Evolutionary conservation across 1,140 invertebrate genomes (phyloP), one percentile per base, ranked within the genome.

Genomic region (Fopius arisanus): DNA sequence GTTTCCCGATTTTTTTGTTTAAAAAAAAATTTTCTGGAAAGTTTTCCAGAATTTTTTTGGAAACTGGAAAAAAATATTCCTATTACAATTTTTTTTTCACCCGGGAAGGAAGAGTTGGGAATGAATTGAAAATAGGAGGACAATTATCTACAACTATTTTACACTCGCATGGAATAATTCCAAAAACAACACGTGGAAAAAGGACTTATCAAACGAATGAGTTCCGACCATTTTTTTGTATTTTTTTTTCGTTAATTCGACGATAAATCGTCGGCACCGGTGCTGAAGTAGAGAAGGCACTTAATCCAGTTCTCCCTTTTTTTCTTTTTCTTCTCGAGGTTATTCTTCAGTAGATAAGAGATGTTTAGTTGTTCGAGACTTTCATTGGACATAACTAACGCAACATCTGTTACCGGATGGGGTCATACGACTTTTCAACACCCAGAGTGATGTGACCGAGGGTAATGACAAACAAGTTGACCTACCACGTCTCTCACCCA

Each of bases 311-410:
- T 14, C 54, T 59, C 14, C 14, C 19, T 23, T 59, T 59, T 26
- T 59, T 59, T 21, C 12, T 59, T 26, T 26, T 26, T 21, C 10
- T 59, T 59, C 23, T 26, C 23, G 23, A 23, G 54, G 19, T 59
- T 12, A 59, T 59, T 59, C 54, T 59, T 26, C 6, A 59, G 21
- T 59, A 59, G 54, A 59, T 59, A 59, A 26, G 54, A 59, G 54
- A 26, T 59, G 23, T 26, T 59, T 28, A 59, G 54, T 21, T 26
- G 54, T 59, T 59, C 19, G 43, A n/a, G n/a, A 59, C 23, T 5
- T 26, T 59, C 54, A 59, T 59, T 59, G 54, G 23, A 59, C 23
- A 59, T 59, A 59, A 59, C 21, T 28, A 59, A 23, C 54, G 19
- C 14, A 3, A 59, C 54, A 59, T 59, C 54, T 59, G 54, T 59